Base-by-base conservation (phyloP, 2,888 invertebrate genomes). In the Dichetophora obliterata region DNA sequence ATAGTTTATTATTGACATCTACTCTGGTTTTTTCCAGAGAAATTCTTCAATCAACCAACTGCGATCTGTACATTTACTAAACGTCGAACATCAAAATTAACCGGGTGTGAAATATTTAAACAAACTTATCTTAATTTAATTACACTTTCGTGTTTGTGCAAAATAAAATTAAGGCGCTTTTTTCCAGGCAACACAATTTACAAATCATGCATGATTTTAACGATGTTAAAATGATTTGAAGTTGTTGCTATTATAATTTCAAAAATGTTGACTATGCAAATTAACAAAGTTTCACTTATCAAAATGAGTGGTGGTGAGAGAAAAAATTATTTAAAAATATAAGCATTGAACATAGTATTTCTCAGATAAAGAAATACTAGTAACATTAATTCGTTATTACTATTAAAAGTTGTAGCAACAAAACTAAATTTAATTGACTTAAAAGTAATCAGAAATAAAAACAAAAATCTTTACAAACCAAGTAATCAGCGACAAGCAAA, bases 71-170 rank as follows among this genome's bases (percentile, higher is more conserved):
- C 14, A 59, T 59, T 14, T 24, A 59, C 57, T 24, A 59, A 24
- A 59, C 8, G 24, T 24, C n/a, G 24, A 54, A 54, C 54, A 54
- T 54, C 6, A 4, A n/a, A 54, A n/a, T 37, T 37, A 37, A n/a
- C 22, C 66, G n/a, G 43, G 43, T 37, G 43, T 37, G 37, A 66
- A 37, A 66, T 34, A 66, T 66, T 11, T 19, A 66, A 31, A 19
- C 66, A 66, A 22, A 24, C 27, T 27, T 5, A 59, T 2, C 43
- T n/a, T 11, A 66, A 66, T 66, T 22, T 66, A 66, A 66, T 66
- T 66, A 66, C 22, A 37, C n/a, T 66, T 66, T 66, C 66, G 43
- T 66, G 66, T 66, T 43, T 43, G 11, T 1, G 43, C 43, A n/a
- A 66, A 66, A 34, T 66, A 14, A 37, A 66, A 22, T 66, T 66